Evolutionary conservation across 2,888 invertebrate species (phyloP).

Genomic region (Caenorhabditis uteleia): DNA sequence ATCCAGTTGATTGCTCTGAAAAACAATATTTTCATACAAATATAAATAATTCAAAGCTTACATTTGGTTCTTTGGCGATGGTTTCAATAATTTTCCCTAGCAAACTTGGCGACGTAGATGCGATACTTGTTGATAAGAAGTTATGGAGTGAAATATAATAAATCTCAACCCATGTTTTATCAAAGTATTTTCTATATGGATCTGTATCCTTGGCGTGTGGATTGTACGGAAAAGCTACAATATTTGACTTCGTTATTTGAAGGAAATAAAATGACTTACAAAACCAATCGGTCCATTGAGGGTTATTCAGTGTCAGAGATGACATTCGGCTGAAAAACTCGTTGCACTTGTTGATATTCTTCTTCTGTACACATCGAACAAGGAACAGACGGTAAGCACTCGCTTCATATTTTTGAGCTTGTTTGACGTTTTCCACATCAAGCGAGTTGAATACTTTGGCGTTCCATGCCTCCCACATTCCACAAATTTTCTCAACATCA

Average conservation of each 20-base stretch:
- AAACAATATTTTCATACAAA: background rate
- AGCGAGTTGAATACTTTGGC: conserved; percentile 53
- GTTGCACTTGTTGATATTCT: conserved; percentile 74
- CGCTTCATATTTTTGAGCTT: conserved; percentile 79
- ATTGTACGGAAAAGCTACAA: conserved; percentile 85
- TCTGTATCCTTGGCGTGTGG: conserved; percentile 90
- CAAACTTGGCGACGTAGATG: conserved; percentile 69
- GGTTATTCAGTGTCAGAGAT: conserved; percentile 48
- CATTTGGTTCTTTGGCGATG: conserved; percentile 24
- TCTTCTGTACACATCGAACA: conserved; percentile 83
- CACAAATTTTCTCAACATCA: conserved; percentile 50
- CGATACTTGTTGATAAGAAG: conserved; percentile 86
- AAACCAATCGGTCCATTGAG: conserved; percentile 64
- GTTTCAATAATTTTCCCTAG: conserved; percentile 46
- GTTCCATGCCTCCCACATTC: conserved; percentile 58
- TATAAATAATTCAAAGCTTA: background rate
- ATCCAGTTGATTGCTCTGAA: conserved; percentile 20
- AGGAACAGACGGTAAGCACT: conserved; percentile 87
- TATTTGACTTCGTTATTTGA: background rate
- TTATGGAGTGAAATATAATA: conserved; percentile 88
- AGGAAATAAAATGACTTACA: conserved; percentile 33
- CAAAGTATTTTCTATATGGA: conserved; percentile 85
- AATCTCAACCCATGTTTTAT: conserved; percentile 93
- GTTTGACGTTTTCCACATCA: conserved; percentile 46
- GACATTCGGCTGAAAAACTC: conserved; percentile 61